Evolutionary conservation across 2,888 invertebrate genomes (phyloP).

Genomic region (Andrena fulva): DNA sequence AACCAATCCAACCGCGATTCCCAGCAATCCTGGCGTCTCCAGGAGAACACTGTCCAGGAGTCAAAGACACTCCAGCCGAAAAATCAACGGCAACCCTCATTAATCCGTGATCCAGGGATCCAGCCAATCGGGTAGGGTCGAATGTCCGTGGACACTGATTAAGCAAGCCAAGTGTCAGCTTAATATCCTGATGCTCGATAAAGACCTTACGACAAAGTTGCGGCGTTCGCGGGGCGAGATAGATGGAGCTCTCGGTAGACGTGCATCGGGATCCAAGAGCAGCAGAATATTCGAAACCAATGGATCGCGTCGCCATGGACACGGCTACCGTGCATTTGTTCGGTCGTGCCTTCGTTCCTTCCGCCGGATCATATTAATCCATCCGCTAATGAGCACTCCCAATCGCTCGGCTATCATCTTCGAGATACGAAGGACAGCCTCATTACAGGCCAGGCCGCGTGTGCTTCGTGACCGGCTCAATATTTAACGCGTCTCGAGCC

Average conservation of each 20-base stretch:
- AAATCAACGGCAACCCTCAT: neutral
- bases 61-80: neutral
- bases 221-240: constrained; percentile 55
- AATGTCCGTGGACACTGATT: constrained; percentile 57
- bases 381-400: constrained; percentile 80
- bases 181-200: constrained; percentile 62
- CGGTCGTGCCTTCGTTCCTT: constrained; percentile 71
- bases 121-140: constrained; percentile 35
- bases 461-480: constrained; percentile 73
- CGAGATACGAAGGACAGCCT: constrained; percentile 70
- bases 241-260: constrained; percentile 41
- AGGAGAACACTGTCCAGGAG: neutral
- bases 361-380: constrained; percentile 83
- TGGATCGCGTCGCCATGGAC: constrained; percentile 61
- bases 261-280: constrained; percentile 35
- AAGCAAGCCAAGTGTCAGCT: constrained; percentile 43
- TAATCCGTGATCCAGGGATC: constrained; percentile 22
- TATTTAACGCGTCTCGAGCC: constrained; percentile 80
- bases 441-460: constrained; percentile 66
- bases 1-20: neutral
- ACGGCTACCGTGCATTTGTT: constrained; percentile 78
- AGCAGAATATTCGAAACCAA: constrained; percentile 64
- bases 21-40: neutral
- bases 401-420: constrained; percentile 66
- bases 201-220: constrained; percentile 57